Conservation (phyloP, 2,113 vertebrate genomes). For the Otocyon megalotis region DNA sequence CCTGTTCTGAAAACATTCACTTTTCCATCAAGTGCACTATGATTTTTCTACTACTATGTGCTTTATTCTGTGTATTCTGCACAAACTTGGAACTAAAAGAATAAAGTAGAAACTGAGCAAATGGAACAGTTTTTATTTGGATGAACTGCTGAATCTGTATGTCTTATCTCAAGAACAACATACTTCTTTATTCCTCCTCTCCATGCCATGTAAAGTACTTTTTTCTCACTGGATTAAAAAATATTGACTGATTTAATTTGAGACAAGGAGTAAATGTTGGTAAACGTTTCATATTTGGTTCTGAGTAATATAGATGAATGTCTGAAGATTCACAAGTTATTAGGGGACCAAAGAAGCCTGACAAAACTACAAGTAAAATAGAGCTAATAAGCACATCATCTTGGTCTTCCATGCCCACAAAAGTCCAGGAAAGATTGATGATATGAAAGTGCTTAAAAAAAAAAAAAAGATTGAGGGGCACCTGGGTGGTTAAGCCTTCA, state of each 20-base stretch:
- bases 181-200: neutral
- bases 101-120: neutral
- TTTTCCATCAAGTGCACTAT: neutral
- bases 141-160: neutral
- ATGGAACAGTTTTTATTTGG: neutral
- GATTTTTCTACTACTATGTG: neutral
- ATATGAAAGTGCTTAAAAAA: neutral
- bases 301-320: neutral
- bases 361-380: neutral
- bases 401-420: neutral
- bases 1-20: neutral
- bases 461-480: neutral
- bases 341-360: neutral
- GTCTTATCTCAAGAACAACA: neutral
- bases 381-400: neutral
- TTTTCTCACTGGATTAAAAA: neutral
- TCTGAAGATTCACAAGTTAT: neutral
- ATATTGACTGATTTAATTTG: neutral
- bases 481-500: neutral
- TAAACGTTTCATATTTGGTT: slow-evolving; percentile 53
- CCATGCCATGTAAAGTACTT: neutral
- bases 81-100: neutral
- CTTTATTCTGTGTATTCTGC: neutral
- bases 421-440: neutral
- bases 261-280: neutral